Evolutionary conservation across 2,888 invertebrate species (phyloP), one percentile per base, ranked within the genome.

Genomic region (Adela reaumurella): DNA sequence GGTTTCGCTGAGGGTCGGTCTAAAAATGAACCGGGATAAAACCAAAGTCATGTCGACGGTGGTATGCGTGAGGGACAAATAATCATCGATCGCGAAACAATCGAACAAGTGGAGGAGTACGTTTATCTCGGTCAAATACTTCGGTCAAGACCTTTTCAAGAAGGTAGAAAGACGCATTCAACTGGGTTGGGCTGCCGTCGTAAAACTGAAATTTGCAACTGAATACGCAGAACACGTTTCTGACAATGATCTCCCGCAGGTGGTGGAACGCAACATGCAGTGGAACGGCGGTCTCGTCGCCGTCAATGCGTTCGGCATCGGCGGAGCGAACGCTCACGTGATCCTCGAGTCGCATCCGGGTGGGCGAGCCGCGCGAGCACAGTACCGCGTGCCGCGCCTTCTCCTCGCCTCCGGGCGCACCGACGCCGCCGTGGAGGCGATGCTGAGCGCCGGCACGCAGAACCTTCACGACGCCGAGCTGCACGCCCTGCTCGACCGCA

Each of bases 231-330:
- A n/a, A n/a, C n/a, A n/a, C n/a, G n/a, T n/a, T n/a, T n/a, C n/a
- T n/a, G n/a, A n/a, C n/a, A n/a, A n/a, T n/a, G n/a, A n/a, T n/a
- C 35, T 14, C 35, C 3, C 14, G 11, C 62, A 82, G 81, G 94
- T 97, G 46, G 92, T 98, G 17, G 84, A 89, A 55, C 84, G 88
- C 65, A 87, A 90, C 60, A 87, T 84, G 53, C 85, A 87, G 19
- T 97, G 92, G 90, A 85, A 89, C 49, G 97, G 97, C 46, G 97
- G 97, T n/a, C 82, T 93, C 51, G 88, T 93, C 47, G 97, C 90
- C 18, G 73, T 99, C 28, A 99, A 98, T 78, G 97, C 97, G 8
- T 99, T 99, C 70, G 98, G 98, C 17, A 98, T 98, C 74, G 98
- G 98, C 53, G 99, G 99, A 49, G 94, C 95, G 43, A 96, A 96